Evolutionary conservation across 2,888 invertebrate genomes (phyloP).

Genomic region (Strigamia crassipes): DNA sequence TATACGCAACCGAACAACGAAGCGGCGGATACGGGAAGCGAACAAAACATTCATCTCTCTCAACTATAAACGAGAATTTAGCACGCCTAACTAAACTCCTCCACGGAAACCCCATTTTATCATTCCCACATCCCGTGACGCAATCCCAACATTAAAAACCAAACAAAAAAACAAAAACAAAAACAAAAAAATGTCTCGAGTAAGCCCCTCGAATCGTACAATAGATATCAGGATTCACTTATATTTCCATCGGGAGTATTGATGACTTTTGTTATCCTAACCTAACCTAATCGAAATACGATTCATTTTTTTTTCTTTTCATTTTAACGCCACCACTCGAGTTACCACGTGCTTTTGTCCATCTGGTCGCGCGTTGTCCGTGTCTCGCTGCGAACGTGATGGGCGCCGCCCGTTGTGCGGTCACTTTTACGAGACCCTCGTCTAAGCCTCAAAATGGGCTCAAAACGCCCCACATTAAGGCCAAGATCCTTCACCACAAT

Average conservation of each 20-base stretch:
- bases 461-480: slow-evolving; percentile 17
- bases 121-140: no score
- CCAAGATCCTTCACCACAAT: slow-evolving; percentile 42
- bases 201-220: no score
- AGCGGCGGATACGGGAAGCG: neutral
- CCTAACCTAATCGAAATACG: no score
- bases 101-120: no score
- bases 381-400: neutral
- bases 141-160: neutral
- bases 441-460: slow-evolving; percentile 35
- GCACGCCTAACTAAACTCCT: neutral
- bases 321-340: neutral
- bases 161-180: no score
- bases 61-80: neutral
- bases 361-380: neutral
- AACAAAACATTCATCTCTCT: slow-evolving; percentile 13
- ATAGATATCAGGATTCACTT: no score
- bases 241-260: no score
- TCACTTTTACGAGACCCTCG: slow-evolving; percentile 39
- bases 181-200: neutral
- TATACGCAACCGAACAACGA: slow-evolving; percentile 3
- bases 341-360: neutral
- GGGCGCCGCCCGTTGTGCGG: slow-evolving; percentile 22
- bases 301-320: neutral
- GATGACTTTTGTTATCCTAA: no score